Base-by-base conservation (phyloP, 1,140 invertebrate species). In the Solenopsis fugax region DNA sequence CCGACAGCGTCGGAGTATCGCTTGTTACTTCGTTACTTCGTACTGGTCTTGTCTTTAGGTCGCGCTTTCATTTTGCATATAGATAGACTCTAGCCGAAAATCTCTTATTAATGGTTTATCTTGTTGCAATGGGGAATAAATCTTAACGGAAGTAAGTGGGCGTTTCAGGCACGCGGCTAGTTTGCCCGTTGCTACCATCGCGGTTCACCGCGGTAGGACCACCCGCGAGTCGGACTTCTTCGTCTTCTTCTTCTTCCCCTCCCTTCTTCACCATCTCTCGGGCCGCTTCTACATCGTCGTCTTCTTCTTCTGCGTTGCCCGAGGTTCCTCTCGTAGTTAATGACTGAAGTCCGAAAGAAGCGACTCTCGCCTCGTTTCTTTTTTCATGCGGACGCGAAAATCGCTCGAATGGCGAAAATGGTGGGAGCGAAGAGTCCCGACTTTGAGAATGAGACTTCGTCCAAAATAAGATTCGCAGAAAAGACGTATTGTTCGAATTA, bases 151-250 rank as follows among this genome's bases (percentile, higher is more conserved):
- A 85, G 76, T 85, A 87, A 82, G 62, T 88, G 87, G 67, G 58
- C 62, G 73, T 75, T 85, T 60, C 67, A 81, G 81, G 77, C 76
- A 80, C 84, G 84, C 58, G 88, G 76, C 85, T 89, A 89, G 87
- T 72, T 71, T 58, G 52, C 52, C 72, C 86, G 85, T 73, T 77
- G 60, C 85, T 65, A 90, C 86, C 88, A 84, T 84, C 80, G 80
- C 80, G 69, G 67, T 58, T 78, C 60, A 37, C 58, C 64, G 65
- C 45, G 64, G 69, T 18, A 24, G 54, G 89, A 90, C 89, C 89
- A 90, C 89, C 88, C 88, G 88, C 88, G 88, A 90, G 89, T 87
- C 64, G n/a, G 52, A 65, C 85, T 87, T 85, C 65, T 77, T 89
- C 58, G 71, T 80, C 67, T 76, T 75, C 37, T 58, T 75, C 37